Evolutionary conservation across 2,888 invertebrate genomes (phyloP).

Genomic region (Noctuana brunneofusca): DNA sequence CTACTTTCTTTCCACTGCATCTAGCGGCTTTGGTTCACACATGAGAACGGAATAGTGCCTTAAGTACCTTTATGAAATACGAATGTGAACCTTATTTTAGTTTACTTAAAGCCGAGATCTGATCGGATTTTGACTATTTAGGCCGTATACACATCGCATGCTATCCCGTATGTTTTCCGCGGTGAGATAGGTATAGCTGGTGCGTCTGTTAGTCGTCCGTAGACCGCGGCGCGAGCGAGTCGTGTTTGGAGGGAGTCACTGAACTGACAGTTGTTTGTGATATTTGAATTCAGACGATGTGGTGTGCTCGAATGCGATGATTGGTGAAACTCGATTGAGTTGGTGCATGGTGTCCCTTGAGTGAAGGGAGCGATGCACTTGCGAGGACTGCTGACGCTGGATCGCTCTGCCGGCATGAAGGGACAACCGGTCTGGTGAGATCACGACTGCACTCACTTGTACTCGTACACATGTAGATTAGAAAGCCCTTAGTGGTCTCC

Average conservation of each 20-base stretch:
- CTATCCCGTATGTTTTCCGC: conserved; percentile 65
- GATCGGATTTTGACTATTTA: conserved; percentile 46
- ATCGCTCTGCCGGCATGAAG: conserved; percentile 72
- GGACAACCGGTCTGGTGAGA: conserved; percentile 82
- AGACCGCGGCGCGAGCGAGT: conserved; percentile 49
- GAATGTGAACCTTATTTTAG: conserved; percentile 13
- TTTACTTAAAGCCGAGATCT: conserved; percentile 49
- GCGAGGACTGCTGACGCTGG: conserved; percentile 61
- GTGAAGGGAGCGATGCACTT: conserved; percentile 71
- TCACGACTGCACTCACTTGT: conserved; percentile 47
- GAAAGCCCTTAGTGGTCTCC: conserved; percentile 47
- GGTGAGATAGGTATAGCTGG: conserved; percentile 50
- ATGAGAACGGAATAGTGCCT: conserved; percentile 48
- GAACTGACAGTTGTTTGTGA: conserved; percentile 44
- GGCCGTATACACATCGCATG: conserved; percentile 55
- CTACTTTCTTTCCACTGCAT: conserved; percentile 78
- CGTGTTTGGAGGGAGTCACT: conserved; percentile 47
- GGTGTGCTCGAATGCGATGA: conserved; percentile 68
- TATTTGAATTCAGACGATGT: conserved; percentile 61
- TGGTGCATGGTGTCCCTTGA: conserved; percentile 62
- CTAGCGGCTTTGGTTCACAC: conserved; percentile 59
- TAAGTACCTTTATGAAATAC: conserved; percentile 44
- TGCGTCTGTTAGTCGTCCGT: conserved; percentile 59
- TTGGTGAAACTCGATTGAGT: conserved; percentile 67
- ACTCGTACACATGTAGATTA: conserved; percentile 46